Conservation (phyloP, 2,113 vertebrate species). For the Anthoscopus minutus region DNA sequence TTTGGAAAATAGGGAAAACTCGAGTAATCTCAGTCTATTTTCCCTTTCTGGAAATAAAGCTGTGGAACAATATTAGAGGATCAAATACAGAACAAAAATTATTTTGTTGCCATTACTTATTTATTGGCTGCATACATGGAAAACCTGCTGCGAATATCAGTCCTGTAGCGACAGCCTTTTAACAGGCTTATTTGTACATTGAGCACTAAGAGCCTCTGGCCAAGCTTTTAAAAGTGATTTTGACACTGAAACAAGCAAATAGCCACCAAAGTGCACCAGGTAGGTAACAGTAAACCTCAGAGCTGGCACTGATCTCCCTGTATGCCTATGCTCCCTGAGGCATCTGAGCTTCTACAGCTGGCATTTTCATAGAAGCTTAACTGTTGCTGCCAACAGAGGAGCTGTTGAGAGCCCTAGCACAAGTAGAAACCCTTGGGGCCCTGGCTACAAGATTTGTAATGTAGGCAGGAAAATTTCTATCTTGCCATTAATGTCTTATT, state of each 20-base stretch:
- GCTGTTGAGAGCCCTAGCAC: neutral
- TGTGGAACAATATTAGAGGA: neutral
- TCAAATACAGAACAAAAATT: neutral
- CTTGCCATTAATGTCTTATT: neutral
- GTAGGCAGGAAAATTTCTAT: neutral
- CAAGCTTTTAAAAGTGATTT: slow-evolving; percentile 2
- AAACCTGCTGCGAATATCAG: neutral
- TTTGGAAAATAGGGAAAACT: neutral
- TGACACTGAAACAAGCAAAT: neutral
- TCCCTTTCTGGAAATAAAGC: neutral
- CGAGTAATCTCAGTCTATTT: neutral
- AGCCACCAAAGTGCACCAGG: neutral
- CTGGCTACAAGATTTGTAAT: neutral
- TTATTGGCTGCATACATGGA: neutral
- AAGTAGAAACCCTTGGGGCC: neutral
- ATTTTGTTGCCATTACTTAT: neutral
- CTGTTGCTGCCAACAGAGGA: slow-evolving; percentile 10
- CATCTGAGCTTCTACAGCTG: neutral
- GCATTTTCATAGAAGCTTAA: neutral
- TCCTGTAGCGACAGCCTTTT: neutral
- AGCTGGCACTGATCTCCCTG: neutral
- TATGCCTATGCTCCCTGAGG: neutral
- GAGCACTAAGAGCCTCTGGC: neutral
- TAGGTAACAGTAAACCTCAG: neutral
- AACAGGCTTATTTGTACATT: neutral